Evolutionary conservation across 2,797 vertebrate species (phyloP), one percentile per base, ranked within the genome.

Genomic region (Harpagifer antarcticus): DNA sequence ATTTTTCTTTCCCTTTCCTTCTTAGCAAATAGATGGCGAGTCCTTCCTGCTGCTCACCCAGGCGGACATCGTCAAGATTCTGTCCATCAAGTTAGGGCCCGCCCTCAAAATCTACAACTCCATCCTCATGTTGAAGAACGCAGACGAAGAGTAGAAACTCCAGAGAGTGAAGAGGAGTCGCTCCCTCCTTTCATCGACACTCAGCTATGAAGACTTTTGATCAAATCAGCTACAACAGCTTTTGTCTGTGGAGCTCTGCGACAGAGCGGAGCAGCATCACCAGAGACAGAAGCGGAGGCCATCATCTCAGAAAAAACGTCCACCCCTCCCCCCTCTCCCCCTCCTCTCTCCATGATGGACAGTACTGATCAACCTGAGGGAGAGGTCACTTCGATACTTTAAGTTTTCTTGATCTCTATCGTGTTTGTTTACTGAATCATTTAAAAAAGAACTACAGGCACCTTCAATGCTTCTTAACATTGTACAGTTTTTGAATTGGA

Each of bases 61-160:
- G 71, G 86, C 92, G 0, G 95, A 96, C 91, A 96, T 96, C 0
- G 95, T 96, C 42, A 96, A 96, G 91, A 96, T 96, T 81, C 89
- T 96, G 72, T 94, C 94, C 70, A 95, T 96, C 90, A 96, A 96
- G 79, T 86, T 96, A 4, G 95, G 95, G 20, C 95, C 95, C 0
- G 95, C 95, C 57, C 89, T 96, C 40, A 96, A 96, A 90, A 96
- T 96, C 79, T 96, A 93, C 88, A 96, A 96, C 86, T 94, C 94
- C 84, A 96, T 96, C 74, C 92, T 96, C 60, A 96, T 96, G 95
- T 83, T 96, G 78, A 96, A 95, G 89, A 95, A 94, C 1, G 92
- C 94, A 0, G 95, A 96, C 12, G 95, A 96, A 74, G 95, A 96
- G 83, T 95, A 88, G 86, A 63, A 72, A 67, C 71, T 60, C 71